Conservation (phyloP, 2,888 invertebrate species). For the Drosophila phalerata region DNA sequence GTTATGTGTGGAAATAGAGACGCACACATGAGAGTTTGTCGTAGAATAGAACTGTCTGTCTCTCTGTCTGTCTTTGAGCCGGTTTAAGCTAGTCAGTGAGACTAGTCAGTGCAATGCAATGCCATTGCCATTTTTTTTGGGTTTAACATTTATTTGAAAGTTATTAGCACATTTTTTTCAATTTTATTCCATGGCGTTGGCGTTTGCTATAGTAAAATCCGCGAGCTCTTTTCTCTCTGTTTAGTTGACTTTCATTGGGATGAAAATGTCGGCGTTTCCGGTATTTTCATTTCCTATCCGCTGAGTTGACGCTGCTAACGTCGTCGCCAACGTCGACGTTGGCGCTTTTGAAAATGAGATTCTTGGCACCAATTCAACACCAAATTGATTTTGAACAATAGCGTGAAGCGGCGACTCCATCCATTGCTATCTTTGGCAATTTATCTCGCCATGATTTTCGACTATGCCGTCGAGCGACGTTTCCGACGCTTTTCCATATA, state of each 20-base stretch:
- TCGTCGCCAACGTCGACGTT: slow-evolving; percentile 21
- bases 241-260: slow-evolving; percentile 55
- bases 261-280: slow-evolving; percentile 55
- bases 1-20: slow-evolving; percentile 53
- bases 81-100: slow-evolving; percentile 55
- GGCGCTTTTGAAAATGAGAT: slow-evolving; percentile 81
- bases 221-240: slow-evolving; percentile 26
- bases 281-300: slow-evolving; percentile 61
- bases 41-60: slow-evolving; percentile 42
- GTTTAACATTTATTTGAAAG: slow-evolving; percentile 62
- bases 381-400: slow-evolving; percentile 85
- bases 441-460: slow-evolving; percentile 73
- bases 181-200: slow-evolving; percentile 25
- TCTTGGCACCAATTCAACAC: slow-evolving; percentile 85
- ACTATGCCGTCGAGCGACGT: slow-evolving; percentile 54
- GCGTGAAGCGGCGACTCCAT: slow-evolving; percentile 47
- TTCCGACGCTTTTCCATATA: slow-evolving; percentile 47
- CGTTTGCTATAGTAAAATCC: slow-evolving; percentile 24
- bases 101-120: slow-evolving; percentile 37
- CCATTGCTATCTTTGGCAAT: slow-evolving; percentile 74
- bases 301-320: slow-evolving; percentile 41
- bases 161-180: slow-evolving; percentile 62
- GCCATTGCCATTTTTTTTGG: slow-evolving; percentile 17
- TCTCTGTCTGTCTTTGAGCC: slow-evolving; percentile 29
- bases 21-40: slow-evolving; percentile 36